Percentiles rank a stretch among this genome's conserved stretches.
Evolutionary conservation across 2,888 invertebrate genomes (phyloP).

Genomic region (Ecliptopera silaceata): DNA sequence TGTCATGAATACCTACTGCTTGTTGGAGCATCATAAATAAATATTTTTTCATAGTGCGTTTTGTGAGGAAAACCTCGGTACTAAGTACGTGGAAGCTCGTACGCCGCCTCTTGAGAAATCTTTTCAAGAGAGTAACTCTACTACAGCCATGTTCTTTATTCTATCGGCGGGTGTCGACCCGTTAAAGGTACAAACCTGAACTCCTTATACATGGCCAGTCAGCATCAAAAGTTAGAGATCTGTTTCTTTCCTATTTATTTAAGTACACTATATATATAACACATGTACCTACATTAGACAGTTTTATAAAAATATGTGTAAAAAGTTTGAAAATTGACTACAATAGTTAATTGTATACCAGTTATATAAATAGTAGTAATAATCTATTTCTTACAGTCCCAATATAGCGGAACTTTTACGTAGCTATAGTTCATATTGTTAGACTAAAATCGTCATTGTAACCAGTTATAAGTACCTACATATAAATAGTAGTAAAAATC

Average conservation of each 20-base stretch:
- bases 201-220: too few relatives aligned
- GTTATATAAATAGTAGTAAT: background rate
- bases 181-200: slow-evolving; percentile 83
- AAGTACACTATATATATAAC: too few relatives aligned
- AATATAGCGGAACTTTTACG: background rate
- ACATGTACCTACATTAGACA: too few relatives aligned
- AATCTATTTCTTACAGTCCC: background rate
- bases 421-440: too few relatives aligned
- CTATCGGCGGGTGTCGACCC: slow-evolving; percentile 97
- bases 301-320: too few relatives aligned
- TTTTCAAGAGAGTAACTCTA: slow-evolving; percentile 91
- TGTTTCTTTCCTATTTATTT: too few relatives aligned
- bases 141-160: slow-evolving; percentile 96
- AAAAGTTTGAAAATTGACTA: too few relatives aligned
- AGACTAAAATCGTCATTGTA: too few relatives aligned
- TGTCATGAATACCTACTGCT: too few relatives aligned
- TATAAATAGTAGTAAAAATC: background rate
- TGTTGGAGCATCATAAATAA: background rate
- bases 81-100: slow-evolving; percentile 90
- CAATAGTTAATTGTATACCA: background rate
- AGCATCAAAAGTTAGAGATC: too few relatives aligned
- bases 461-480: background rate
- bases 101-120: slow-evolving; percentile 92
- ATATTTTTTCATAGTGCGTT: slow-evolving; percentile 83
- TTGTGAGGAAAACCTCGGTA: slow-evolving; percentile 94